Base-by-base conservation (phyloP, 1,140 invertebrate species). In the Drosophila athabasca region DNA sequence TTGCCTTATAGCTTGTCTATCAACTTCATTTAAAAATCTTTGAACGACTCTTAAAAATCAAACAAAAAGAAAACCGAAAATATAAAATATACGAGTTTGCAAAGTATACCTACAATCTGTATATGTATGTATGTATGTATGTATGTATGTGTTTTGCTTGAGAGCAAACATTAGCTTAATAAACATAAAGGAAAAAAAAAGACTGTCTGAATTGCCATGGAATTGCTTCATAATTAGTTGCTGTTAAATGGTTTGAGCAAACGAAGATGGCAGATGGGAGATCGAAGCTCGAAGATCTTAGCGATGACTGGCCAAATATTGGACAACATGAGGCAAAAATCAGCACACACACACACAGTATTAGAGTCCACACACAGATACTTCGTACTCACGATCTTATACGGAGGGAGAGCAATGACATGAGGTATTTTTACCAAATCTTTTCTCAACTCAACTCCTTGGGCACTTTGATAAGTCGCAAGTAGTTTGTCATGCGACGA, bases 141-240 rank as follows among this genome's bases (percentile, higher is more conserved):
- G 7, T 81, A 65, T 77, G 62, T 48, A 65, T 77, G 66, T 48
- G 62, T 71, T 81, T 71, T 62, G 74, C 81, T 82, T 65, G 60
- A 82, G 68, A 65, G 79, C 79, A 79, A 83, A 83, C 76, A 84
- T 70, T 69, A 48, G 58, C 62, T 64, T 65, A 44, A 76, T 67
- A 80, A 75, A 80, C 55, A 35, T 7, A 35, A 45, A 52, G 46
- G 17, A 61, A 62, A 45, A 52, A 39, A 53, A 22, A 62, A 62
- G 29, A 53, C 31, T 31, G 13, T 41, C 22, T 39, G 17, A 54
- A 49, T 54, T 69, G 69, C 69, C 50, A 57, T 67, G 72, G 59
- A 79, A 79, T 76, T 80, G 76, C 62, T 61, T 83, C 62, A 76
- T 83, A 80, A 83, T 84, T 83, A 83, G 71, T 65, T 79, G 76